Base-by-base conservation (phyloP, 2,888 invertebrate species). In the Holacanthella duospinosa region DNA sequence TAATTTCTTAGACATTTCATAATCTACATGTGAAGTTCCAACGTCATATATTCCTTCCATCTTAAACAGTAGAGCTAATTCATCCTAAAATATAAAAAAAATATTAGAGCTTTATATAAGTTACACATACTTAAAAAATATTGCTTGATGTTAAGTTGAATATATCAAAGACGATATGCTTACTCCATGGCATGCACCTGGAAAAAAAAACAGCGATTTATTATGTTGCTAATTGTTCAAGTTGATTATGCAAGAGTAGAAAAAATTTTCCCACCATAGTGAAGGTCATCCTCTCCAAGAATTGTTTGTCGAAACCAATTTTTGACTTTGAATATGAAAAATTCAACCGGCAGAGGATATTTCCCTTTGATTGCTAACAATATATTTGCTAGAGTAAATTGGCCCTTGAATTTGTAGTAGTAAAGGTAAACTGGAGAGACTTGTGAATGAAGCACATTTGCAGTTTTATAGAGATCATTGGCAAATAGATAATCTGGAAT, bases 11-110 rank as follows among this genome's bases (percentile, higher is more conserved):
- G 67, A 67, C 69, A 69, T 69, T 6, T 59, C 48, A 28, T 69
- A 69, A 57, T 69, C 69, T 57, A 58, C 63, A 1, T 67, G 67
- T 29, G 67, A 63, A 29, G 62, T 55, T 9, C 62, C 27, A 4
- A 67, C 62, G 55, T 67, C 66, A 25, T 62, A 65, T 55, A 69
- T 66, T 64, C 66, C 66, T n/a, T 67, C 67, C 67, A 69, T 65
- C 62, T 66, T 64, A 27, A 69, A 69, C 4, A 69, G 44, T 1
- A 68, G 54, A 19, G 68, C 68, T 6, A 68, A 56, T 43, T 68
- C 69, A 36, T 69, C 69, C 27, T n/a, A n/a, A n/a, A n/a, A n/a
- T n/a, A n/a, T n/a, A n/a, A n/a, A n/a, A n/a, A n/a, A n/a, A n/a
- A n/a, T n/a, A n/a, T n/a, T n/a, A n/a, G n/a, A n/a, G n/a, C n/a